Evolutionary conservation across 2,888 invertebrate genomes (phyloP).

Genomic region (Tolmerus cingulatus): DNA sequence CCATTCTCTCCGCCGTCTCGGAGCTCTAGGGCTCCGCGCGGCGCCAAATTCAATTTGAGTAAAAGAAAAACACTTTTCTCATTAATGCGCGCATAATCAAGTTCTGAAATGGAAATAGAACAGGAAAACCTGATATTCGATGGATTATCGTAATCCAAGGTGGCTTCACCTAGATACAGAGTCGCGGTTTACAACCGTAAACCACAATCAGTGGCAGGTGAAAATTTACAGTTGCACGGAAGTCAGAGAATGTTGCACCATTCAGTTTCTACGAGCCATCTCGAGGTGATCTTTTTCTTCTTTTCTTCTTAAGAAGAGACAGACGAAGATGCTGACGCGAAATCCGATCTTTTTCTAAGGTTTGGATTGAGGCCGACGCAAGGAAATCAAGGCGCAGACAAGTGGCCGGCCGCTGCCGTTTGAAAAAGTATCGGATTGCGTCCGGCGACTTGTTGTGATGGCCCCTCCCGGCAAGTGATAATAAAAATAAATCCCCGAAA

Average conservation of each 20-base stretch:
- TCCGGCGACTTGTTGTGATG: neutral
- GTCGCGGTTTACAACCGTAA: neutral
- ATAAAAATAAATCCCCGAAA: neutral
- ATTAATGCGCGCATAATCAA: conserved; percentile 22
- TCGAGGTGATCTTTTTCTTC: neutral
- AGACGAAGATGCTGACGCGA: neutral
- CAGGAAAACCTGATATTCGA: conserved; percentile 2
- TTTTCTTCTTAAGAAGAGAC: neutral
- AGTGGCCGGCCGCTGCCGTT: neutral
- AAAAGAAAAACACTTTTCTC: conserved; percentile 25
- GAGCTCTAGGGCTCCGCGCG: neutral
- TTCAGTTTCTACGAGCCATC: neutral
- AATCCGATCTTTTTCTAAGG: conserved; percentile 7
- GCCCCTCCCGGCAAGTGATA: neutral
- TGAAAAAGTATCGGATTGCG: conserved; percentile 14
- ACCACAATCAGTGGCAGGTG: conserved; percentile 35
- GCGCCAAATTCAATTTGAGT: neutral
- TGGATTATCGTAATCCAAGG: conserved; percentile 23
- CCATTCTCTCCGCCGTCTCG: neutral
- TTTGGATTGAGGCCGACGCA: neutral
- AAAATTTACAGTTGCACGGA: conserved; percentile 24
- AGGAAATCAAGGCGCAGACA: conserved; percentile 30
- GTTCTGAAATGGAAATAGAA: conserved; percentile 14
- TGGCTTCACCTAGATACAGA: conserved; percentile 25
- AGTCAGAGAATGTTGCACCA: conserved; percentile 1